phyloP scores from a whole-genome alignment of 2,797 vertebrate genomes.

The Pteronotus mesoamericanus region DNA sequence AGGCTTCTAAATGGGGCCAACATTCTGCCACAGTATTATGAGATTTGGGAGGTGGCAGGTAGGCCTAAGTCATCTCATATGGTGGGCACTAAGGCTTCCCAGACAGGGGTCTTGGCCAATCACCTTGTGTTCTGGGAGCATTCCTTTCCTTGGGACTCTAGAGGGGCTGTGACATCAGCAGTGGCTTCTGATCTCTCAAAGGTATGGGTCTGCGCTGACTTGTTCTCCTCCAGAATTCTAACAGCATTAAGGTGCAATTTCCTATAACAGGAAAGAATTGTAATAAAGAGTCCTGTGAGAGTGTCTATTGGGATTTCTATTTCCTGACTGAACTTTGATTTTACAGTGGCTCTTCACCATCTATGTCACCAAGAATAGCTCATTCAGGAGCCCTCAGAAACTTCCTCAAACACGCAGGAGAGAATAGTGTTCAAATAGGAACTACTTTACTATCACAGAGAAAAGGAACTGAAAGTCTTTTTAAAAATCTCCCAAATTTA shows the following conservation, averaged over 20 bases:
- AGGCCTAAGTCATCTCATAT: background rate
- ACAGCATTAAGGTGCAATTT: background rate
- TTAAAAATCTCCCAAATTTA: background rate
- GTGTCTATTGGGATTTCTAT: background rate
- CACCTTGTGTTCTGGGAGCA: background rate
- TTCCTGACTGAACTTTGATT: background rate
- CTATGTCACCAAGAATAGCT: background rate
- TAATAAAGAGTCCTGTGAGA: background rate
- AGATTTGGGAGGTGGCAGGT: background rate
- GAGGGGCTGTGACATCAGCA: background rate
- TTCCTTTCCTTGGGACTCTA: no score
- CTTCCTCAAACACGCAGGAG: background rate
- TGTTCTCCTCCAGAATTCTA: background rate
- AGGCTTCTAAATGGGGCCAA: background rate
- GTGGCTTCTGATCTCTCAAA: background rate
- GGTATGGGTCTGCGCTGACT: background rate
- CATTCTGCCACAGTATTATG: background rate
- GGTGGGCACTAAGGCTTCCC: background rate
- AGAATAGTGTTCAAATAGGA: background rate
- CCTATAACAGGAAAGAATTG: background rate
- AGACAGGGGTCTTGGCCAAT: background rate
- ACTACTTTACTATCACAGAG: background rate
- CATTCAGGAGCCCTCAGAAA: conserved; percentile 6
- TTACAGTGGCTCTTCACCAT: background rate
- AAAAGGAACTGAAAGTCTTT: conserved; percentile 58